These are phyloP conservation scores for Cyclina sinensis DNA, from an alignment of 1,140 invertebrate genomes.

Conservation along the genomic window DNA sequence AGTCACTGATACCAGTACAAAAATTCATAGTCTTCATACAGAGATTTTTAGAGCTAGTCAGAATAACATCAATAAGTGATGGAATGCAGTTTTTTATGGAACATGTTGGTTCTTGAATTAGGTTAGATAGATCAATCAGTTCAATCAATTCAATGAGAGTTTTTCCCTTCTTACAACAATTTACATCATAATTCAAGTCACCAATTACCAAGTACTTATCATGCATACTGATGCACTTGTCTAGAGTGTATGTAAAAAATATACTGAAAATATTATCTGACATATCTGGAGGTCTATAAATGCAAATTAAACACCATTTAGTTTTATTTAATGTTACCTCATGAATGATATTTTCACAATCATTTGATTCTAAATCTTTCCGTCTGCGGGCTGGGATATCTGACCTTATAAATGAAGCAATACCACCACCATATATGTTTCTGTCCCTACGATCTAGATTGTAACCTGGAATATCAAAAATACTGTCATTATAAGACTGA, in stretches of 20 bases:
- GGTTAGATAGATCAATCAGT: neutral
- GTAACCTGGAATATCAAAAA: neutral
- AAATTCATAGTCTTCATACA: too few species aligned
- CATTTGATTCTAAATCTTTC: neutral
- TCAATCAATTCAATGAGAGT: too few species aligned
- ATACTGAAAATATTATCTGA: neutral
- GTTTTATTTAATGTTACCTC: neutral
- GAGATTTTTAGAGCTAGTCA: neutral
- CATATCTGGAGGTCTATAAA: conserved; percentile 3
- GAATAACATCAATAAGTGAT: neutral
- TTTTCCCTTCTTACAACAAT: too few species aligned
- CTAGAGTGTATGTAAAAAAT: neutral
- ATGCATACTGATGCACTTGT: neutral
- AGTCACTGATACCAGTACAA: too few species aligned
- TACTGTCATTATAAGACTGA: neutral
- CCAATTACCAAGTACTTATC: too few species aligned
- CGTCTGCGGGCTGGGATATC: neutral
- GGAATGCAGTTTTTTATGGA: neutral
- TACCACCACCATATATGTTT: neutral
- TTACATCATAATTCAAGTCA: too few species aligned
- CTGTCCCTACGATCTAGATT: conserved; percentile 6
- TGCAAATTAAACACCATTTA: neutral
- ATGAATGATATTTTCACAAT: conserved; percentile 1
- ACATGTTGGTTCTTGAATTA: neutral
- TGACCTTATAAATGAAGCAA: too few species aligned